Evolutionary conservation across 2,797 vertebrate species (phyloP).

Genomic region (Strix occidentalis): DNA sequence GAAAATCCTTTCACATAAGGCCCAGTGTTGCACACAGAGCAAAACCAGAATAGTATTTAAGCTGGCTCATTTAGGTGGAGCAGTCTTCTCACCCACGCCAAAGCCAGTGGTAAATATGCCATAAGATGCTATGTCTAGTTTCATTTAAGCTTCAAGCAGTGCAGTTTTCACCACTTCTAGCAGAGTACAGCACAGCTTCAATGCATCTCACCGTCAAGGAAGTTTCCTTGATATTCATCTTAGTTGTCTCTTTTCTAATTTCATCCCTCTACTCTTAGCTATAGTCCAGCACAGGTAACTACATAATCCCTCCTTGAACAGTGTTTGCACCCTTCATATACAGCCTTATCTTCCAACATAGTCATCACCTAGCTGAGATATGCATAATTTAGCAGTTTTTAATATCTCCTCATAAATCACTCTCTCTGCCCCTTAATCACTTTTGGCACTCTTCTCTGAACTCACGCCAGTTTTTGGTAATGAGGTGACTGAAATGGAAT

Average conservation of each 20-base stretch:
- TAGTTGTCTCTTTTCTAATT: background rate
- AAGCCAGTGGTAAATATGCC: background rate
- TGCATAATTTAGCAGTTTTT: background rate
- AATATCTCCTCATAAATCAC: background rate
- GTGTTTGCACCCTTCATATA: background rate
- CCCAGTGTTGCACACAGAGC: background rate
- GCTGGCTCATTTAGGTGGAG: background rate
- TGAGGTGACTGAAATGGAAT: background rate
- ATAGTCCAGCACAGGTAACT: background rate
- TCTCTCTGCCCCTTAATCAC: background rate
- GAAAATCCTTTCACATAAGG: background rate
- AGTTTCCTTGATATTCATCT: background rate
- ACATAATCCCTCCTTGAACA: background rate
- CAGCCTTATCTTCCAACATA: background rate
- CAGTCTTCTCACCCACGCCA: background rate
- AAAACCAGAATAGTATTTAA: background rate
- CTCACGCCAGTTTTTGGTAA: background rate
- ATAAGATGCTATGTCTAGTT: background rate
- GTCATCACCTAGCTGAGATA: background rate
- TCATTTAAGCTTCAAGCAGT: background rate
- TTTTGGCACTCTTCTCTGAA: slow-evolving; percentile 14
- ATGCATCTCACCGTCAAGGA: background rate
- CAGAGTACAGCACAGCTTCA: background rate
- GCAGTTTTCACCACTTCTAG: background rate
- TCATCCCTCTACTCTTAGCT: background rate